These are phyloP conservation scores for Pheosia tremula DNA, from an alignment of 2,888 invertebrate genomes.

Conservation along the genomic window DNA sequence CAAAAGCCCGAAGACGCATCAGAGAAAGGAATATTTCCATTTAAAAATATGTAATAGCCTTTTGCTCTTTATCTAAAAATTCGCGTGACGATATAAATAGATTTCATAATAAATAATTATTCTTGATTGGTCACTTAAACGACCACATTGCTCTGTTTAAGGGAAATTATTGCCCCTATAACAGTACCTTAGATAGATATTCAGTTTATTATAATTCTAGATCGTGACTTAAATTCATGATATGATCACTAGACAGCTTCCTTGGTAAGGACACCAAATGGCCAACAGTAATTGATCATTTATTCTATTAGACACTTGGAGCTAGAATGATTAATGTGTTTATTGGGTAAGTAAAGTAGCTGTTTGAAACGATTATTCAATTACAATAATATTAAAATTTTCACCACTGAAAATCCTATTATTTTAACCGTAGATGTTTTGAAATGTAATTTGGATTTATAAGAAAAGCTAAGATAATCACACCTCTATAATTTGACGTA, in stretches of 20 bases:
- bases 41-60: neutral
- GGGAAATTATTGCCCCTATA: constrained; percentile 26
- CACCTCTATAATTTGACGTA: too few relatives aligned
- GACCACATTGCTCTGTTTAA: constrained; percentile 28
- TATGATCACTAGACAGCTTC: constrained; percentile 40
- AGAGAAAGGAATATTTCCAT: too few relatives aligned
- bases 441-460: too few relatives aligned
- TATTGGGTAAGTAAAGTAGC: neutral
- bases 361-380: neutral
- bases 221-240: constrained; percentile 47
- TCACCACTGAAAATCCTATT: neutral
- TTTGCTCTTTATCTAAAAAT: neutral
- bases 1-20: too few relatives aligned
- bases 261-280: constrained; percentile 31
- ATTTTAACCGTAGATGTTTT: too few relatives aligned
- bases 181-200: constrained; percentile 38
- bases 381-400: neutral
- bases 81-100: neutral
- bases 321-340: constrained; percentile 1
- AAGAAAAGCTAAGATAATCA: too few relatives aligned
- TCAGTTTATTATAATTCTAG: constrained; percentile 45
- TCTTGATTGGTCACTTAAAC: constrained; percentile 20
- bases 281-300: constrained; percentile 11
- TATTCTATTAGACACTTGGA: neutral
- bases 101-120: constrained; percentile 16